A percentile compares a stretch with the other conserved stretches of the same genome.
These are phyloP conservation scores for Phodopus roborovskii DNA, from an alignment of 2,113 vertebrate genomes.

Conservation along the genomic window DNA sequence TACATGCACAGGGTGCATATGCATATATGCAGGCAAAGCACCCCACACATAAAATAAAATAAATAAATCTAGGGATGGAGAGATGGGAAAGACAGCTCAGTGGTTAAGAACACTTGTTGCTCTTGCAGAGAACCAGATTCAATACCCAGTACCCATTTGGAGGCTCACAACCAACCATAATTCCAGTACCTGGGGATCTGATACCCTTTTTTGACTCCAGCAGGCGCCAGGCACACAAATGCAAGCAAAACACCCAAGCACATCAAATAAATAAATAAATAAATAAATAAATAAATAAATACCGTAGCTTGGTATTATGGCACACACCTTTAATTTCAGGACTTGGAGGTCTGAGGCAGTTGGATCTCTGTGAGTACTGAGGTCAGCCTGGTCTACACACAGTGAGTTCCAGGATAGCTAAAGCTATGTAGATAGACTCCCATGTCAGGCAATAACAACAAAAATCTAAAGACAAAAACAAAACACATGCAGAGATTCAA, in stretches of 20 bases:
- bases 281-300: neutral
- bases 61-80: neutral
- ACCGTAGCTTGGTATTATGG: neutral
- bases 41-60: neutral
- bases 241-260: neutral
- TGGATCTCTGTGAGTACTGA: neutral
- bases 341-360: neutral
- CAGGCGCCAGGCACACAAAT: neutral
- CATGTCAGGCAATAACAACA: neutral
- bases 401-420: neutral
- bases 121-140: neutral
- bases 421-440: too few species aligned
- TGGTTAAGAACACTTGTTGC: neutral
- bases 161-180: neutral
- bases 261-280: neutral
- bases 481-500: neutral
- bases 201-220: neutral
- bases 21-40: neutral
- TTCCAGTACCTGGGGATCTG: neutral
- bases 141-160: neutral
- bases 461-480: neutral
- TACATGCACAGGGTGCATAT: neutral
- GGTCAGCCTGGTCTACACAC: neutral
- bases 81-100: neutral
- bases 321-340: neutral